Base-by-base conservation (phyloP, 2,113 vertebrate species). In the Phalacrocorax carbo region DNA sequence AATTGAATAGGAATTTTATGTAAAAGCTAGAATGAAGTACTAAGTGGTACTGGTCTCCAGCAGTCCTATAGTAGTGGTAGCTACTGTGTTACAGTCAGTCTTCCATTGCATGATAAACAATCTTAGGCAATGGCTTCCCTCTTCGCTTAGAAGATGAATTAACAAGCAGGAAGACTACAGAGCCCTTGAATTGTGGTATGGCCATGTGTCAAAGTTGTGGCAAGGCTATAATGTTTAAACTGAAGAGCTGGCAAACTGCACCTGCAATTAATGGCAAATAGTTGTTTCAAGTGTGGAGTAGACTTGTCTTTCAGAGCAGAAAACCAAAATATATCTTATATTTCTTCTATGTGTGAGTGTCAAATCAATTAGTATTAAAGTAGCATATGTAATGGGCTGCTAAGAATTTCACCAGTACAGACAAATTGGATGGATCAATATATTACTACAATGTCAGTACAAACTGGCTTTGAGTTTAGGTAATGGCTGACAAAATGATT, bases 401-500 rank as follows among this genome's bases (percentile, higher is more conserved):
- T 94, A 52, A 89, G 72, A 62, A 77, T 84, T 93, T 91, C 55
- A 61, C 72, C 26, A 93, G 60, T 78, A 32, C 30, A 62, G 80
- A 65, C 26, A 70, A 68, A 95, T 69, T 77, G 64, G 9, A 34
- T 84, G 51, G 60, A 94, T 97, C 92, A 70, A 86, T 95, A 84
- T 34, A 69, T 61, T 94, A 38, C 60, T 49, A 58, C 46, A 46
- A 6, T 13, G 3, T 49, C 64, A 58, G 87, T 86, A 73, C 55
- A 89, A 89, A 86, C 40, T 49, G 69, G 13, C 72, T 96, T 70
- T 70, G 46, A 86, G 27, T 83, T 94, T 91, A 70, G 69, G 40
- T 81, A 88, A 91, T 84, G 49, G 54, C 51, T 84, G 68, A 70
- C 51, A 93, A 86, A 91, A 89, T 86, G 3, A 81, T 77, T 93